phyloP scores from a whole-genome alignment of 2,888 invertebrate species.

The Spodoptera littoralis region DNA sequence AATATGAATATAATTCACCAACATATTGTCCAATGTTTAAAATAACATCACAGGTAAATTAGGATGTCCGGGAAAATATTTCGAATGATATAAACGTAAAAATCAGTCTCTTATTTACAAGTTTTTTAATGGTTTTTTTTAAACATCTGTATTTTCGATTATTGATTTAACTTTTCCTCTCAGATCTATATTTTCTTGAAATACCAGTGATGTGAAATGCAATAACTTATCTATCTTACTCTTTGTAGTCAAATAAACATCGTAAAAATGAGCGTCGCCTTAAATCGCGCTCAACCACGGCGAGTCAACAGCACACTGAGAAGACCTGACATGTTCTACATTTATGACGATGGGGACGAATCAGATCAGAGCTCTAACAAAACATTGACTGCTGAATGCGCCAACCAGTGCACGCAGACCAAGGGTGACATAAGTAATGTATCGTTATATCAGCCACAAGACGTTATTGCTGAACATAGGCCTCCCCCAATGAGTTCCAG shows the following conservation, averaged over 20 bases:
- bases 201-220: neutral
- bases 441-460: neutral
- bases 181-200: too few species aligned
- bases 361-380: slow-evolving; percentile 20
- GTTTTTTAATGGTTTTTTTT: neutral
- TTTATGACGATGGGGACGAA: slow-evolving; percentile 49
- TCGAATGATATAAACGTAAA: too few species aligned
- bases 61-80: too few species aligned
- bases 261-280: slow-evolving; percentile 30
- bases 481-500: neutral
- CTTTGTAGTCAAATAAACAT: slow-evolving; percentile 23
- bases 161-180: neutral
- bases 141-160: neutral
- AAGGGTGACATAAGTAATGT: slow-evolving; percentile 16
- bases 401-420: slow-evolving; percentile 73
- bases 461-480: neutral
- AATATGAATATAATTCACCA: slow-evolving; percentile 32
- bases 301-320: slow-evolving; percentile 5
- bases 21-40: slow-evolving; percentile 25
- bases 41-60: slow-evolving; percentile 3
- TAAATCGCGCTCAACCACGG: slow-evolving; percentile 13
- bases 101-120: neutral
- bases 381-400: slow-evolving; percentile 29
- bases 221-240: neutral
- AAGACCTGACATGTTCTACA: slow-evolving; percentile 16